These are phyloP conservation scores for Sphaeramia orbicularis DNA, from an alignment of 2,797 vertebrate species.

Conservation along the genomic window DNA sequence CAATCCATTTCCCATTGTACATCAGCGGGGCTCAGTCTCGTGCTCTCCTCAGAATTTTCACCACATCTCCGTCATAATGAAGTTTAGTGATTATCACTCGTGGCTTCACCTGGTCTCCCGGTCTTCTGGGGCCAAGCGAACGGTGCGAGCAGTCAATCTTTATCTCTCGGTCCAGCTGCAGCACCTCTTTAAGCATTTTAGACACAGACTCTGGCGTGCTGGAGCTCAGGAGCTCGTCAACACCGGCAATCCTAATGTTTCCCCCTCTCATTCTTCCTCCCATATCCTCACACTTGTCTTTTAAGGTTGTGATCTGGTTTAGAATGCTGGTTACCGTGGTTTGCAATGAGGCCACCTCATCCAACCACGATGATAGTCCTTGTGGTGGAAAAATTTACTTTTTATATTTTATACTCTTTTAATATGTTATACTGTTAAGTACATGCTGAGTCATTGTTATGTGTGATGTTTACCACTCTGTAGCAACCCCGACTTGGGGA, in stretches of 20 bases:
- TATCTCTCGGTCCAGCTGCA: conserved; percentile 1
- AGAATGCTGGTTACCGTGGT: neutral
- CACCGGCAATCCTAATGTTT: neutral
- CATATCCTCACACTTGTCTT: too few species aligned
- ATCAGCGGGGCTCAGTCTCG: neutral
- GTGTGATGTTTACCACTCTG: too few species aligned
- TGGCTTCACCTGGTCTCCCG: neutral
- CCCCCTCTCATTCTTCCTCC: conserved; percentile 7
- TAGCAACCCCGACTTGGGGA: too few species aligned
- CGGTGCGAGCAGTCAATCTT: conserved; percentile 1
- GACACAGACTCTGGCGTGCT: neutral
- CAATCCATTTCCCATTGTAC: neutral
- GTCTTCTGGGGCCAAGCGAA: neutral
- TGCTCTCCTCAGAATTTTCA: neutral
- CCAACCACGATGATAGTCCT: neutral
- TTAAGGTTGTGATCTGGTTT: neutral
- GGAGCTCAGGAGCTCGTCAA: neutral
- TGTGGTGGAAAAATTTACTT: too few species aligned
- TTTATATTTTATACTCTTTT: too few species aligned
- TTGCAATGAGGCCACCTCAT: neutral
- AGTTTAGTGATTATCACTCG: neutral
- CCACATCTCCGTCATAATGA: neutral
- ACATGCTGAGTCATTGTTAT: too few species aligned
- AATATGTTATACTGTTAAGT: too few species aligned
- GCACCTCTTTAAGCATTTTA: neutral